These are phyloP conservation scores for Cyanocitta stelleri DNA, from an alignment of 2,113 vertebrate genomes.

Conservation along the genomic window DNA sequence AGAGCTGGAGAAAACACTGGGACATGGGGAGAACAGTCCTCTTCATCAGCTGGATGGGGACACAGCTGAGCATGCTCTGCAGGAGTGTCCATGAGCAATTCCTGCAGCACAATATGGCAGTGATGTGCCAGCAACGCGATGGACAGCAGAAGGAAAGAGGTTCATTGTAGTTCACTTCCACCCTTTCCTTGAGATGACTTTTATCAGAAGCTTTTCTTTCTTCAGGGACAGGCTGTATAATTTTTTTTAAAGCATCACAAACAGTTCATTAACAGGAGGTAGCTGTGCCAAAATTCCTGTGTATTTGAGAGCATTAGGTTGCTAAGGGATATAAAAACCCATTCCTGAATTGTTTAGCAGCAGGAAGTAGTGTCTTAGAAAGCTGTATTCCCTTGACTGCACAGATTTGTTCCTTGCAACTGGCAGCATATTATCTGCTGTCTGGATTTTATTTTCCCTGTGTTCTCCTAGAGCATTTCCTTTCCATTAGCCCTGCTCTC, in stretches of 20 bases:
- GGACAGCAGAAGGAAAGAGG: constrained; percentile 3
- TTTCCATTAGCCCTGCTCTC: background rate
- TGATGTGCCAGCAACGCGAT: background rate
- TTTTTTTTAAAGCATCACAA: background rate
- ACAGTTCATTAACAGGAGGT: constrained; percentile 9
- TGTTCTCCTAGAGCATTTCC: background rate
- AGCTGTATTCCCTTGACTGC: background rate
- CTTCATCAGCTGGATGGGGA: background rate
- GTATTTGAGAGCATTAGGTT: background rate
- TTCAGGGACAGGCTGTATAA: background rate
- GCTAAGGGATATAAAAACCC: background rate
- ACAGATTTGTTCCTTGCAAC: background rate
- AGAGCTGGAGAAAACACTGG: constrained; percentile 47
- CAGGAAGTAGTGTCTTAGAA: background rate
- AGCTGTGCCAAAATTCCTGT: constrained; percentile 24
- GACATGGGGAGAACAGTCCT: background rate
- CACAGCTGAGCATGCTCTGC: background rate
- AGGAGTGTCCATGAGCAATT: accelerated
- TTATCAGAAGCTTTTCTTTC: background rate
- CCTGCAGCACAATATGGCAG: background rate
- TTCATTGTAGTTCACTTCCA: constrained; percentile 32
- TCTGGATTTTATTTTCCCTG: background rate
- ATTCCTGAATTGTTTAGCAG: background rate
- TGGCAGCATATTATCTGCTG: background rate
- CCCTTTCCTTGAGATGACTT: background rate